A percentile compares a stretch with the other conserved stretches of the same genome.
phyloP scores from a whole-genome alignment of 2,113 vertebrate genomes.

The Alethe diademata region DNA sequence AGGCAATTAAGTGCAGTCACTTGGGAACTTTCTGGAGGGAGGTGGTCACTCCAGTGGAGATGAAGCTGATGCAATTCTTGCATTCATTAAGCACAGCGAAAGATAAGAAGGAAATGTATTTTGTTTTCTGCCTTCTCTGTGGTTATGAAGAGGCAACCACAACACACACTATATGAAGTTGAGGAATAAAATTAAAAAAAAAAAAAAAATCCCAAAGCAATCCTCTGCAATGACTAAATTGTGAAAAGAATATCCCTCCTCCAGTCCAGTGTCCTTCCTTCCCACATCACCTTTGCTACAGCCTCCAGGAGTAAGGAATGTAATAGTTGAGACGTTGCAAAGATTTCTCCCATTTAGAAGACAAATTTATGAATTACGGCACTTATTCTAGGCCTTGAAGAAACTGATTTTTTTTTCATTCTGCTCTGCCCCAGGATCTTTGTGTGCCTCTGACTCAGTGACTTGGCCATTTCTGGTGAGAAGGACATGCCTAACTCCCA shows the following conservation, averaged over 20 bases:
- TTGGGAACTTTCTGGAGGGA: background rate
- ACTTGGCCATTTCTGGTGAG: background rate
- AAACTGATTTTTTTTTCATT: background rate
- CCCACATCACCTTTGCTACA: background rate
- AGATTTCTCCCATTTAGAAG: background rate
- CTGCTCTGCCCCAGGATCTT: background rate
- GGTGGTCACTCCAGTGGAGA: background rate
- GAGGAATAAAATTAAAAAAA: background rate
- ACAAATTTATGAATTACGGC: background rate
- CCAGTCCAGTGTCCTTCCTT: background rate
- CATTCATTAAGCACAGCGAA: background rate
- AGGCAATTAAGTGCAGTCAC: background rate
- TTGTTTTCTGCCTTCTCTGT: background rate
- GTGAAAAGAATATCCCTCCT: background rate
- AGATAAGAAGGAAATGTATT: background rate
- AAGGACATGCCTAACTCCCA: background rate
- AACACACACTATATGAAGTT: accelerated
- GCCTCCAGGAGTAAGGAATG: background rate
- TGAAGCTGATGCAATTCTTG: background rate
- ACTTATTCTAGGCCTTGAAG: background rate
- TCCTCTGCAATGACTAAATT: background rate
- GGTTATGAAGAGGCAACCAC: background rate
- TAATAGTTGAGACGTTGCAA: background rate
- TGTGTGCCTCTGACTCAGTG: background rate
- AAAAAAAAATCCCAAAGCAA: background rate